A percentile compares a stretch with the other conserved stretches of the same genome.
Evolutionary conservation across 2,888 invertebrate genomes (phyloP).

Genomic region (Sclerodermus sp.): DNA sequence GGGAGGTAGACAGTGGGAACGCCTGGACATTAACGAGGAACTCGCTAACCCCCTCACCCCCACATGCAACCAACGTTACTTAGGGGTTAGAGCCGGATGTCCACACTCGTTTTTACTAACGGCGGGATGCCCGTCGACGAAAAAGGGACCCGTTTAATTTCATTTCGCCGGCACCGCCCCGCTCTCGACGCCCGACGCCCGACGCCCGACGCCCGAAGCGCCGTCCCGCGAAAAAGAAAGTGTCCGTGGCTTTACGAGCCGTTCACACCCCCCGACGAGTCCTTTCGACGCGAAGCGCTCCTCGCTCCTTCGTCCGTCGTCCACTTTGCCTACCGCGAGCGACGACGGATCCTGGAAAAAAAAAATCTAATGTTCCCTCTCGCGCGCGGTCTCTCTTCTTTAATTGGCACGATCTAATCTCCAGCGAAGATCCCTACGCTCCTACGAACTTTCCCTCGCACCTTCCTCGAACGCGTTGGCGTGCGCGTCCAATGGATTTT

Average conservation of each 20-base stretch:
- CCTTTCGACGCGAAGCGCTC: background rate
- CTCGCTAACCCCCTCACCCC: background rate
- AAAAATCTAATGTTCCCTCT: too few relatives aligned
- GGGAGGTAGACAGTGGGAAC: too few relatives aligned
- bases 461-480: too few relatives aligned
- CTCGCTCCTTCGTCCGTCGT: background rate
- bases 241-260: slow-evolving; percentile 36
- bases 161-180: slow-evolving; percentile 36
- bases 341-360: too few relatives aligned
- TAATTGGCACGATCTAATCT: too few relatives aligned
- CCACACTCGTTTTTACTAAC: slow-evolving; percentile 43
- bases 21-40: slow-evolving; percentile 3
- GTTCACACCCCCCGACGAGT: slow-evolving; percentile 8
- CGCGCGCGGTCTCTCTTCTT: too few relatives aligned
- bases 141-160: slow-evolving; percentile 42
- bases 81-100: slow-evolving; percentile 34
- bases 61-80: background rate
- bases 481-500: slow-evolving; percentile 10
- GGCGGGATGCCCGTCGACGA: slow-evolving; percentile 28
- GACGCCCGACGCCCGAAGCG: slow-evolving; percentile 18
- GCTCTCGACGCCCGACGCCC: slow-evolving; percentile 26
- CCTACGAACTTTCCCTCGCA: too few relatives aligned
- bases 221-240: slow-evolving; percentile 32
- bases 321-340: too few relatives aligned
- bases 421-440: too few relatives aligned